Base-by-base conservation (phyloP, 2,888 invertebrate species). In the Cylloceria caligata region DNA sequence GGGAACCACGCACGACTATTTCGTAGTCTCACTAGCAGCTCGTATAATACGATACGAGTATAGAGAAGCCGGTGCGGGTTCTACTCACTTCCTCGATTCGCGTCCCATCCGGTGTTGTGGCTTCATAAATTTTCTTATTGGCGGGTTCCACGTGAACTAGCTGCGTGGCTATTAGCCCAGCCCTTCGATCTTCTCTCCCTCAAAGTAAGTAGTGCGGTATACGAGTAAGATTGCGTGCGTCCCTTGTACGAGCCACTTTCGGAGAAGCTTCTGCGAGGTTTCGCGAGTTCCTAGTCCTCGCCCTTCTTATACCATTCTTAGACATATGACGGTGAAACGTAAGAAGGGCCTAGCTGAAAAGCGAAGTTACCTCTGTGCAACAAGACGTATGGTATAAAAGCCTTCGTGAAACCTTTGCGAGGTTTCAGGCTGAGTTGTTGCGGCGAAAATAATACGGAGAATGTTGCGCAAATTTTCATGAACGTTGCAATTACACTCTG, bases 51-150 rank as follows among this genome's bases (percentile, higher is more conserved):
- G 55, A 74, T 82, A 67, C 74, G 64, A 45, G 64, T 73, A 75
- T 62, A 67, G 60, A 49, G 80, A 82, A 82, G 82, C 82, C 83
- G 55, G 74, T 68, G 72, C 39, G 68, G 71, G 42, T 45, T 55
- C 69, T 52, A 45, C 45, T 60, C 67, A 72, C 77, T 77, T 81
- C 68, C 64, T 80, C 64, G 68, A 68, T 71, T 24, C 73, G 67
- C 80, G 75, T 83, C 78, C 85, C 84, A 84, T 84, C 83, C 84
- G 81, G 84, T 74, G 71, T 78, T 81, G 80, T 60, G 83, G 84
- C 83, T 85, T 83, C 81, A 84, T 82, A 83, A 83, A 85, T 84
- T 85, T 84, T 85, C 81, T 81, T 81, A 83, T 80, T 80, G 81
- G 68, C 65, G 72, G 76, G 49, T 75, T 81, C 76, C 74, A 73